A percentile compares a stretch with the other conserved stretches of the same genome.
phyloP scores from a whole-genome alignment of 2,113 vertebrate species.

The Camelus dromedarius region DNA sequence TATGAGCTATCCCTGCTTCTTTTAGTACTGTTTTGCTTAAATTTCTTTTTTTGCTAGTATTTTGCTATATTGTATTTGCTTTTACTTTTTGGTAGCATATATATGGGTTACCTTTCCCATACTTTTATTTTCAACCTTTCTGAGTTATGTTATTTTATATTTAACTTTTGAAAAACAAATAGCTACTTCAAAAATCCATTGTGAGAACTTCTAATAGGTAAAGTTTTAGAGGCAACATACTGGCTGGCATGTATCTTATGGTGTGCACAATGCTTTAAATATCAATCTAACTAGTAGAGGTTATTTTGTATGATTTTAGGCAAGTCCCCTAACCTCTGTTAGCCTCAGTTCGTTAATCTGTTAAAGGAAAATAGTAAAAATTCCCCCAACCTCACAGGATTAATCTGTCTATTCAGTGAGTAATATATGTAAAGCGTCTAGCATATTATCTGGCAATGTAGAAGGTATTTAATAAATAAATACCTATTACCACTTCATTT shows the following conservation, averaged over 20 bases:
- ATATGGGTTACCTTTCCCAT: neutral
- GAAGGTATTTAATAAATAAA: neutral
- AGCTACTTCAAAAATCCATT: neutral
- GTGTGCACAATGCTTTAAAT: neutral
- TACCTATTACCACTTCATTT: neutral
- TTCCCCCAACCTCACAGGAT: neutral
- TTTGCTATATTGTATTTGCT: neutral
- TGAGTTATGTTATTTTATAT: conserved; percentile 8
- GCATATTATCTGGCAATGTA: neutral
- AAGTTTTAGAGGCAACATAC: neutral
- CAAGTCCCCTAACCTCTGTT: neutral
- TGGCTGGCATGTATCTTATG: neutral
- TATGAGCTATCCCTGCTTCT: neutral
- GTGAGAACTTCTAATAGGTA: neutral
- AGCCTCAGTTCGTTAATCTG: neutral
- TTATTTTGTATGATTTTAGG: conserved; percentile 23
- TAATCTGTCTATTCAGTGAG: neutral
- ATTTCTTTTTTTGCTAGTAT: conserved; percentile 42
- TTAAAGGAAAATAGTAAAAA: neutral
- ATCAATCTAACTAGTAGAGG: neutral
- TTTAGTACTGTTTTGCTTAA: neutral
- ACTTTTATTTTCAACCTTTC: conserved; percentile 1
- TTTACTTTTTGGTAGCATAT: conserved; percentile 33
- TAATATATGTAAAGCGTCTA: neutral
- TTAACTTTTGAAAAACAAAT: conserved; percentile 14